phyloP scores from a whole-genome alignment of 2,888 invertebrate genomes.

The Brachypalpus laphriformis region DNA sequence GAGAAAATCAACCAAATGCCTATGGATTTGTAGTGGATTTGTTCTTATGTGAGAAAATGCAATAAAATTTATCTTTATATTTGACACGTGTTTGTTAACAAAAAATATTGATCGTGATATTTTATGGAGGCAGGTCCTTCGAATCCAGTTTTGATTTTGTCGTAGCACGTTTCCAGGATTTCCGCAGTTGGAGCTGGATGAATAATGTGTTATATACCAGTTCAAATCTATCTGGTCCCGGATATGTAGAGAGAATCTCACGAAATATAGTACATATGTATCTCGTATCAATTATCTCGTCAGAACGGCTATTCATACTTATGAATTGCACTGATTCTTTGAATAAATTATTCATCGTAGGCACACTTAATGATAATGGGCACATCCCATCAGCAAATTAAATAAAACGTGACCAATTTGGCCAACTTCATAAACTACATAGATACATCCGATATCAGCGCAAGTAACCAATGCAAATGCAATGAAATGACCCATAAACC shows the following conservation, averaged over 20 bases:
- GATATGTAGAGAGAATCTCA: too few species aligned
- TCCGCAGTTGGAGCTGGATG: background rate
- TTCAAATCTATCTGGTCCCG: too few species aligned
- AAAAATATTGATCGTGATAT: background rate
- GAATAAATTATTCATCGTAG: background rate
- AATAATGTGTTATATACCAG: background rate
- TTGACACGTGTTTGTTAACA: background rate
- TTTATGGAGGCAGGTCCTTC: background rate
- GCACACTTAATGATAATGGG: background rate
- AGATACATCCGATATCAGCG: background rate
- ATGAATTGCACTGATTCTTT: background rate
- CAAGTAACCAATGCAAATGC: constrained; percentile 3
- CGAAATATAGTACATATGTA: too few species aligned
- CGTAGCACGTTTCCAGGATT: background rate
- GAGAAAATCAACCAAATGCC: background rate
- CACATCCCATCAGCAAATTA: background rate
- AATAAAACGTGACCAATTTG: constrained; percentile 5
- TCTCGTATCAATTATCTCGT: background rate
- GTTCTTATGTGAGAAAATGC: background rate
- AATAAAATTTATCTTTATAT: background rate
- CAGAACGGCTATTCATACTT: too few species aligned
- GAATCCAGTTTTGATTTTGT: background rate
- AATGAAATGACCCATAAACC: constrained; percentile 4
- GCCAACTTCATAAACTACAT: background rate
- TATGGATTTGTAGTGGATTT: background rate